Evolutionary conservation across 2,113 vertebrate genomes (phyloP), one percentile per base, ranked within the genome.

Genomic region (Sander vitreus): DNA sequence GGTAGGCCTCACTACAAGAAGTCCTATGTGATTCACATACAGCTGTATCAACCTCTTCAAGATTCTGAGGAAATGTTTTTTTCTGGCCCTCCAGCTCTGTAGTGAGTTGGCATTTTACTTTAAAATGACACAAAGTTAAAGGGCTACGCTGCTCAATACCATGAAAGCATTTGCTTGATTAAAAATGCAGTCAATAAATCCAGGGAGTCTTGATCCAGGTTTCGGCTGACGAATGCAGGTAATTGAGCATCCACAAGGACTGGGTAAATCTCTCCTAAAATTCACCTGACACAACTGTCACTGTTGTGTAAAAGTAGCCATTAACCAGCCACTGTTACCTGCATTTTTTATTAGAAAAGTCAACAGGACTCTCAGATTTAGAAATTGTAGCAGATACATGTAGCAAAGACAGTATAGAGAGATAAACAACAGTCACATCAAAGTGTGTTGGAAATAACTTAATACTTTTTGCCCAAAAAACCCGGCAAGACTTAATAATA

Each of bases 331-430:
- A 53, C 47, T n/a, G 25, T 25, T 19, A 62, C 45, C 60, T 60
- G 47, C 47, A 14, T 7, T n/a, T 19, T n/a, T n/a, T 19, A 47
- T 36, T 33, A 70, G 57, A 58, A 25, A n/a, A n/a, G 12, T 63
- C 45, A 19, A 16, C n/a, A 51, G 18, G 25, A 36, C 23, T 75
- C 47, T 64, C 63, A 55, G 51, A 69, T 58, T 57, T 43, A 55
- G 78, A 67, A 80, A 87, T 47, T 85, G 89, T 89, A 94, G 95
- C 93, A 90, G 84, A 80, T 39, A 69, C 62, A 91, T 95, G 95
- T 95, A 95, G 94, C 94, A 80, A 72, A 84, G 73, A 72, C n/a
- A 76, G 73, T 73, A 59, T 13, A 58, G 48, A 76, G 4, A 50
- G 1, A 68, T n/a, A 6, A 50, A 51, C 48, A 67, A 36, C 39